These are phyloP conservation scores for Eugnorisma glareosa DNA, from an alignment of 2,888 invertebrate species.

Conservation along the genomic window DNA sequence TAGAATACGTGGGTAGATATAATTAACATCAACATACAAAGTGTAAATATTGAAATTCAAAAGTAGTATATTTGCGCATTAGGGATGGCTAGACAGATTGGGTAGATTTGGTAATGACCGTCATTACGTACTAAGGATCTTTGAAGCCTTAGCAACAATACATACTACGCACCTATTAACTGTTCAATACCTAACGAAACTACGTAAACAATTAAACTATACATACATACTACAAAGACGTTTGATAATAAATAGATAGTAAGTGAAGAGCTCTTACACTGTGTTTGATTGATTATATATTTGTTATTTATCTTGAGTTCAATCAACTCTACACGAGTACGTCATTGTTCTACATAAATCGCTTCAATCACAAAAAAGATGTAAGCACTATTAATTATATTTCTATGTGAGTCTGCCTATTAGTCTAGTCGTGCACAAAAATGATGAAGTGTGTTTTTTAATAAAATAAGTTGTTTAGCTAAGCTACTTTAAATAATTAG, in stretches of 20 bases:
- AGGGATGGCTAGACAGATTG: not conserved
- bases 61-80: constrained; percentile 13
- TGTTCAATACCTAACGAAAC: not conserved
- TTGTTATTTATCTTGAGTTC: constrained; percentile 72
- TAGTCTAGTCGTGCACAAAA: constrained; percentile 40
- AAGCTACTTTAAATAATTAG: not conserved
- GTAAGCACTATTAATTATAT: constrained; percentile 21
- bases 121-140: not conserved
- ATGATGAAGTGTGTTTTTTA: constrained; percentile 16
- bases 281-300: constrained; percentile 14
- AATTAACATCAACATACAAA: not conserved
- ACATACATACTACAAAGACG: not conserved
- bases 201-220: constrained; percentile 15
- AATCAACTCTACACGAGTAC: constrained; percentile 77
- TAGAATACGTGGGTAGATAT: not conserved
- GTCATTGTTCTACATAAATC: constrained; percentile 75
- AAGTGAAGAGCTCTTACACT: constrained; percentile 34
- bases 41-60: constrained; percentile 9
- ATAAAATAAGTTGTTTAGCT: constrained; percentile 1
- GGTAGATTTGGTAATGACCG: constrained; percentile 13
- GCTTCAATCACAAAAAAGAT: too few species aligned
- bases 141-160: constrained; percentile 6
- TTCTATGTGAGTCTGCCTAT: constrained; percentile 13
- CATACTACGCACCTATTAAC: not conserved
- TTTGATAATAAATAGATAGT: constrained; percentile 24